Conservation (phyloP, 2,888 invertebrate genomes). For the Amiota mariae region DNA sequence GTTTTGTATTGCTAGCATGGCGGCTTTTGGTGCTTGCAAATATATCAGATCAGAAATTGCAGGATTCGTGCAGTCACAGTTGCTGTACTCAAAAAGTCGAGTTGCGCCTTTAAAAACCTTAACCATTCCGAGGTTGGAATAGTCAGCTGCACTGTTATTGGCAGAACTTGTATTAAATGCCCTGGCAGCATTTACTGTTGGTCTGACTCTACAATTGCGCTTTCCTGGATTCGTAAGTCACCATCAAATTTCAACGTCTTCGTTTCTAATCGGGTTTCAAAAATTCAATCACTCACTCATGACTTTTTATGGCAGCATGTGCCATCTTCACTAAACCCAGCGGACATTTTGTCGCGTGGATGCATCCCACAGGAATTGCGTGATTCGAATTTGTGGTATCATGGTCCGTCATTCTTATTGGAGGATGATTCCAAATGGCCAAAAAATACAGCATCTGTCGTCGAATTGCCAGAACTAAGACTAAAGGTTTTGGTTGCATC, state of each 20-base stretch:
- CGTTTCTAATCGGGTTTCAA: background rate
- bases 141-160: background rate
- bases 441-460: background rate
- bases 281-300: background rate
- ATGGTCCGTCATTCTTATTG: background rate
- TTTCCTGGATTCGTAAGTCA: background rate
- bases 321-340: background rate
- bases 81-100: background rate
- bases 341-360: background rate
- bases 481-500: background rate
- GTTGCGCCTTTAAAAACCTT: background rate
- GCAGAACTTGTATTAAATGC: background rate
- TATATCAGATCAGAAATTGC: background rate
- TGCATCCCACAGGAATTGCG: background rate
- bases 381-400: background rate
- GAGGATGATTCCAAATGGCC: background rate
- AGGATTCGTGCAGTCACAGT: constrained; percentile 1
- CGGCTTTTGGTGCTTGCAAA: background rate
- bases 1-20: background rate
- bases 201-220: background rate
- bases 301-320: background rate
- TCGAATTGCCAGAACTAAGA: background rate
- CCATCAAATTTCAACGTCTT: background rate
- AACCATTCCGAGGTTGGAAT: background rate
- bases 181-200: background rate